Percentiles rank a stretch among this genome's conserved stretches.
These are phyloP conservation scores for Ibidorhyncha struthersii DNA, from an alignment of 2,113 vertebrate species.

Conservation along the genomic window DNA sequence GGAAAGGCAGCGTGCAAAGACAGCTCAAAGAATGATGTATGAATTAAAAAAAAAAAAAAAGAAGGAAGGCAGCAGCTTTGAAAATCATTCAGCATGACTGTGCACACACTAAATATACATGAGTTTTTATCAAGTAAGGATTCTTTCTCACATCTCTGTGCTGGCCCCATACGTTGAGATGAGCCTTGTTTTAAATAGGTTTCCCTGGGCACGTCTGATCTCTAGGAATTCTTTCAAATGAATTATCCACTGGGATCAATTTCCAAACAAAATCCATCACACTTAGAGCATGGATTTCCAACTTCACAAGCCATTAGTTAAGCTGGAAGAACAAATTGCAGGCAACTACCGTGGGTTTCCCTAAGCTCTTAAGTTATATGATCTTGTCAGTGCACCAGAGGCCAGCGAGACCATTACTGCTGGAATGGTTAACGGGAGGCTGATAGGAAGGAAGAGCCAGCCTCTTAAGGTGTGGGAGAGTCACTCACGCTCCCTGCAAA, in stretches of 20 bases:
- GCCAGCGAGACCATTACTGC: not conserved
- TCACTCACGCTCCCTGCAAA: not conserved
- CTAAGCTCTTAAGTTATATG: not conserved
- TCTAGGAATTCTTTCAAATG: slow-evolving; percentile 33
- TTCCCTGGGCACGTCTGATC: not conserved
- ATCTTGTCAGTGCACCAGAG: not conserved
- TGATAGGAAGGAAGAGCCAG: not conserved
- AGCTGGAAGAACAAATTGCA: slow-evolving; percentile 58
- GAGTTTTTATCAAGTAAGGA: not conserved
- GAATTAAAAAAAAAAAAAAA: not conserved
- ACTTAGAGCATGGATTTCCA: not conserved
- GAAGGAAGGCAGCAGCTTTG: not conserved
- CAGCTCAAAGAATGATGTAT: slow-evolving; percentile 29
- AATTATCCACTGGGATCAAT: slow-evolving; percentile 28
- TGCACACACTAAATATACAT: not conserved
- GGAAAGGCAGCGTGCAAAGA: slow-evolving; percentile 46
- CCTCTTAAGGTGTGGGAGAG: not conserved
- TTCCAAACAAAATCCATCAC: slow-evolving; percentile 65
- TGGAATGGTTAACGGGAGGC: not conserved
- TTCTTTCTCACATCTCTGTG: not conserved
- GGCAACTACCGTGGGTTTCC: not conserved
- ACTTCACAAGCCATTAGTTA: slow-evolving; percentile 59
- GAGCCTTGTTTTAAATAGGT: slow-evolving; percentile 7
- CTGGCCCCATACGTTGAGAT: not conserved
- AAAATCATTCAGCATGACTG: slow-evolving; percentile 53